Percentiles rank a stretch among this genome's conserved stretches.
Evolutionary conservation across 1,140 invertebrate species (phyloP).

Genomic region (Pseudachorutes palmiensis): DNA sequence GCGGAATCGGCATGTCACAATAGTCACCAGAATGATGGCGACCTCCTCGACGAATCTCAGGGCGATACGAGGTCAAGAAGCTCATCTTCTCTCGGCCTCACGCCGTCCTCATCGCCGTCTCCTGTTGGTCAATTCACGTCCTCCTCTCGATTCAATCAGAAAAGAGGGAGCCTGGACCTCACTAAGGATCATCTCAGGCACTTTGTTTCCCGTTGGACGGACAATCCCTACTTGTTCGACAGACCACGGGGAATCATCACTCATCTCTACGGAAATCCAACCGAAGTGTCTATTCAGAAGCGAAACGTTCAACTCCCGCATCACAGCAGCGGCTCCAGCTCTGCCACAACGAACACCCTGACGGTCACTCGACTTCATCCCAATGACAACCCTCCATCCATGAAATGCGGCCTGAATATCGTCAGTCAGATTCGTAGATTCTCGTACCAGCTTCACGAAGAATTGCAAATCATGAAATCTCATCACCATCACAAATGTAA

Average conservation of each 20-base stretch:
- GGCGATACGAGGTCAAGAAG: constrained; percentile 1
- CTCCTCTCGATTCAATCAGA: background rate
- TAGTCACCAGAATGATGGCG: background rate
- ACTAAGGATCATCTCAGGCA: constrained; percentile 75
- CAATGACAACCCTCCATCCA: background rate
- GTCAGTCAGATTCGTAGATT: constrained; percentile 33
- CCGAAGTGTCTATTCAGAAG: background rate
- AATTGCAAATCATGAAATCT: constrained; percentile 38
- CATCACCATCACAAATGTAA: constrained; percentile 18
- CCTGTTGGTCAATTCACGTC: background rate
- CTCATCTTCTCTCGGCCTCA: constrained; percentile 9
- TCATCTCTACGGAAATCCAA: constrained; percentile 16
- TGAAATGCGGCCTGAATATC: constrained; percentile 33
- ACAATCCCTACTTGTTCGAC: constrained; percentile 71
- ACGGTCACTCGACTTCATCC: background rate
- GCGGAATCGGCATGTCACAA: background rate
- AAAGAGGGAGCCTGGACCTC: constrained; percentile 51
- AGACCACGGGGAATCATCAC: constrained; percentile 43
- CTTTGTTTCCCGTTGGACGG: constrained; percentile 79
- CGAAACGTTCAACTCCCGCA: background rate
- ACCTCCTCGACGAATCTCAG: background rate
- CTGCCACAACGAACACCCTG: background rate
- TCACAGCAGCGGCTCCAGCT: background rate
- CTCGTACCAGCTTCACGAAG: constrained; percentile 37
- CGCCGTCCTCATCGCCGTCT: constrained; percentile 5